Percentiles rank a stretch among this genome's conserved stretches.
These are phyloP conservation scores for Diglossa cyanea DNA, from an alignment of 2,797 vertebrate species.

Conservation along the genomic window DNA sequence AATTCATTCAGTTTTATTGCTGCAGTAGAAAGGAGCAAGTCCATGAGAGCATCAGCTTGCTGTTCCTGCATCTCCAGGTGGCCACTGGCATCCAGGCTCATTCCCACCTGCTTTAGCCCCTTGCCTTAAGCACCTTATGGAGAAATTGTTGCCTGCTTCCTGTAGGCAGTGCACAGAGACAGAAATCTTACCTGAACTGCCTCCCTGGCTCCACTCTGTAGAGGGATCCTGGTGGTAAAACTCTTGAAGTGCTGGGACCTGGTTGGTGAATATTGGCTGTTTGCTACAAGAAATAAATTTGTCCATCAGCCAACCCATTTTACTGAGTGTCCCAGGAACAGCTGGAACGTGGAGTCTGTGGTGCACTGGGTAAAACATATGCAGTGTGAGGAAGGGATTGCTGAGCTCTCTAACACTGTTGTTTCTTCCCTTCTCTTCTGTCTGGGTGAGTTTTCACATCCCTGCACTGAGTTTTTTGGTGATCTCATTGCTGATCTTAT, in stretches of 20 bases:
- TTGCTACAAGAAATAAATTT: not conserved
- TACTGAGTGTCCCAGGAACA: not conserved
- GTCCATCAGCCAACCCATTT: not conserved
- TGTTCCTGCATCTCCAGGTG: not conserved
- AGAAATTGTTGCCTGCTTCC: not conserved
- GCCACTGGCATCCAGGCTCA: not conserved
- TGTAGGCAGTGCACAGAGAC: not conserved
- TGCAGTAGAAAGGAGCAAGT: not conserved
- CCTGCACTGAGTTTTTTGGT: not conserved
- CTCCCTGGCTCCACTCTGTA: not conserved
- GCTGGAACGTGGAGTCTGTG: not conserved
- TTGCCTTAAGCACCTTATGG: not conserved
- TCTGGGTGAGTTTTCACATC: not conserved
- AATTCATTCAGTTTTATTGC: not conserved
- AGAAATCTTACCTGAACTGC: not conserved
- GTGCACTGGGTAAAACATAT: not conserved
- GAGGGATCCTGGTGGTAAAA: not conserved
- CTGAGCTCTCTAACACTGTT: not conserved
- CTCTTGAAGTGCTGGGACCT: not conserved
- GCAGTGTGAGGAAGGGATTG: not conserved
- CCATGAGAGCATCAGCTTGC: not conserved
- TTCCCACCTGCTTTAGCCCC: not conserved
- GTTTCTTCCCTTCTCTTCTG: not conserved
- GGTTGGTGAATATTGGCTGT: not conserved
- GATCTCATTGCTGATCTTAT: not conserved